Base-by-base conservation (phyloP, 2,113 vertebrate species). In the Proteles cristata region DNA sequence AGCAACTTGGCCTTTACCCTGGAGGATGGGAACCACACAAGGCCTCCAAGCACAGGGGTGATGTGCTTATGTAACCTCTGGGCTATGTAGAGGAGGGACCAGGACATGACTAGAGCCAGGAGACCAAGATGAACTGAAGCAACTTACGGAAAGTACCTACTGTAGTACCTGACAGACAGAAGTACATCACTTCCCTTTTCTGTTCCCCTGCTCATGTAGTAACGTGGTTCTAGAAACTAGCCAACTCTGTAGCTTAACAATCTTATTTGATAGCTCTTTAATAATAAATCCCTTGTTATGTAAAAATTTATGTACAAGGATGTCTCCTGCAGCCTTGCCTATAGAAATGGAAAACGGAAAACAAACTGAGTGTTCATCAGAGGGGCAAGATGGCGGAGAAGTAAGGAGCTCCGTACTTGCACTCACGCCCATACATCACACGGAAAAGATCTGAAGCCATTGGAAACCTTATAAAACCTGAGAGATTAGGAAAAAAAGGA, bases 81-180 rank as follows among this genome's bases (percentile, higher is more conserved):
- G 77, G 76, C 81, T 81, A 50, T 23, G 25, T 5, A 96, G 90
- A 88, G 71, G 58, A 93, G 88, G 45, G 33, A 81, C 3, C 53
- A 31, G 84, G 88, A 58, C 77, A 76, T 19, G 35, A 79, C 85
- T 39, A 39, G 7, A 71, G 84, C 43, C 61, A 86, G 43, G 68
- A 95, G 84, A 95, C 58, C 50, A 94, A 96, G 73, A 97, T 88
- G 97, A 98, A 97, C 97, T 83, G 82, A 90, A 94, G 89, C 94
- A 93, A 90, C 77, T 96, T 66, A 93, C 55, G 94, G 97, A 97
- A 97, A 97, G 96, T 96, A 97, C 93, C 97, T 84, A 97, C 81
- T 80, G 7, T 17, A 48, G 71, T 93, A 97, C 95, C 97, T 97
- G 93, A 61, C 43, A 93, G 33, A 77, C 45, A 93, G 76, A 97